Evolutionary conservation across 2,113 vertebrate genomes (phyloP).

Genomic region (Chelonoidis abingdonii): DNA sequence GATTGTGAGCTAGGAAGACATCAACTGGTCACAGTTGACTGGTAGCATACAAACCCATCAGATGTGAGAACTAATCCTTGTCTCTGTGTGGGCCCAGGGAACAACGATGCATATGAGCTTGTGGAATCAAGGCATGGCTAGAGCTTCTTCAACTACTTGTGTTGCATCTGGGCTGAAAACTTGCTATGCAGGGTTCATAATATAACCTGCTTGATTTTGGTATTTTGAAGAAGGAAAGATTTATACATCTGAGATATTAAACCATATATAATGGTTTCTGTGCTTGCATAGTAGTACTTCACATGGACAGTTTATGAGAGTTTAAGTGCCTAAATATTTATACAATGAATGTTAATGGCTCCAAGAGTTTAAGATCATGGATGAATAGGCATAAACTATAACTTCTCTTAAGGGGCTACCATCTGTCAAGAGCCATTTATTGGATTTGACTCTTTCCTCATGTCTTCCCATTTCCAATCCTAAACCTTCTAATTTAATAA

Average conservation of each 20-base stretch:
- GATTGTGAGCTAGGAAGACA: not conserved
- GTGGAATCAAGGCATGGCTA: not conserved
- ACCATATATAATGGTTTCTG: not conserved
- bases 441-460: not conserved
- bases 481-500: not conserved
- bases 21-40: not conserved
- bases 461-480: not conserved
- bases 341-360: not conserved
- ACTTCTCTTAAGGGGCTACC: not conserved
- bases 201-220: not conserved
- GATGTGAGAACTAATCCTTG: not conserved
- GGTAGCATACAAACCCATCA: not conserved
- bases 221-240: not conserved
- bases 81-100: not conserved
- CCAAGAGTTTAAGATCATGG: not conserved
- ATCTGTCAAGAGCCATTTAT: not conserved
- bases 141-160: not conserved
- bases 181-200: not conserved
- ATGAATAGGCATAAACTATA: not conserved
- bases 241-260: not conserved
- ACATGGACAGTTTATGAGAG: not conserved
- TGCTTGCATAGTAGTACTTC: not conserved
- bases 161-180: not conserved
- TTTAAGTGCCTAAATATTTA: not conserved
- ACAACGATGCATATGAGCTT: not conserved